phyloP scores from a whole-genome alignment of 2,797 vertebrate genomes.

The Apodemus agrarius region DNA sequence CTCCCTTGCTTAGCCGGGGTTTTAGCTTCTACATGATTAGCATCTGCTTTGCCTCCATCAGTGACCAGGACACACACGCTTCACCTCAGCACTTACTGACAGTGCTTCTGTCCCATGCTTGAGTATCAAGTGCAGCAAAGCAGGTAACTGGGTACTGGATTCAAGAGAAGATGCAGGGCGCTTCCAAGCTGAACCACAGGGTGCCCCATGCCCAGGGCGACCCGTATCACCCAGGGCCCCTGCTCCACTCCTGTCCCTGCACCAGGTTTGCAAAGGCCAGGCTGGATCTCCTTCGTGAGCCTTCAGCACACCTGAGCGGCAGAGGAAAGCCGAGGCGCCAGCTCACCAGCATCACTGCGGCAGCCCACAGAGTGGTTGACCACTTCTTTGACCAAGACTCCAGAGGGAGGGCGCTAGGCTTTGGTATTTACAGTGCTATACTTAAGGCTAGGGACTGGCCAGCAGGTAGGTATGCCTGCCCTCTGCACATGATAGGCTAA shows the following conservation, averaged over 20 bases:
- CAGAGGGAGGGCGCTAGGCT: constrained; percentile 31
- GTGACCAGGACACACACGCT: neutral
- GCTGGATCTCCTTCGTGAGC: constrained; percentile 67
- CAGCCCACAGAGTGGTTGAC: constrained; percentile 24
- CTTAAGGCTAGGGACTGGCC: too few species aligned
- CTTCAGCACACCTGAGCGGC: constrained; percentile 53
- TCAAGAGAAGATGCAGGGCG: neutral
- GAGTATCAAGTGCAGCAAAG: neutral
- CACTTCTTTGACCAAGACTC: constrained; percentile 13
- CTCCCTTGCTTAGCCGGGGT: neutral
- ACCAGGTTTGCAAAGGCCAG: neutral
- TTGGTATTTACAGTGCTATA: too few species aligned
- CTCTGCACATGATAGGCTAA: too few species aligned
- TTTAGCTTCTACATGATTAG: neutral
- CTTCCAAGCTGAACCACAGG: neutral
- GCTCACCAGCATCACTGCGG: constrained; percentile 50
- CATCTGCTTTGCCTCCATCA: neutral
- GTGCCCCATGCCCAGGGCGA: neutral
- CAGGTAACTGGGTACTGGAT: neutral
- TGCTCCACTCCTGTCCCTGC: neutral
- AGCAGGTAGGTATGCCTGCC: too few species aligned
- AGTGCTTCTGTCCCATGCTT: neutral
- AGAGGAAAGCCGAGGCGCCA: neutral
- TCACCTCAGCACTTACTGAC: neutral
- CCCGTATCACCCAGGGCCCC: neutral